Evolutionary conservation across 2,888 invertebrate species (phyloP).

Genomic region (Aradus depressus): DNA sequence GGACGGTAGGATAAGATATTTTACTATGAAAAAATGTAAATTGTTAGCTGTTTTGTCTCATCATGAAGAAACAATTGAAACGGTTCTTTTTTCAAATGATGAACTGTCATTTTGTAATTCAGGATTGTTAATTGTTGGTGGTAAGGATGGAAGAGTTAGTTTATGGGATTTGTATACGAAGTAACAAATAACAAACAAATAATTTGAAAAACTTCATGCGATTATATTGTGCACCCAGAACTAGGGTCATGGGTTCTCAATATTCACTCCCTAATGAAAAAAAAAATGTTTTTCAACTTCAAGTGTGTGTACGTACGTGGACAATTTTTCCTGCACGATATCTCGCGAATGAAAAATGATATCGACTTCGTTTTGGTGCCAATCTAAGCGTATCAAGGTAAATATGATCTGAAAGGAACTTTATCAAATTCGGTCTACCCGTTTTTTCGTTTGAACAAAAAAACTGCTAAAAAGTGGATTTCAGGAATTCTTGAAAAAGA

Average conservation of each 20-base stretch:
- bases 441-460: no score
- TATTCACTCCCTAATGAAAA: not conserved
- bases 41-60: constrained; percentile 61
- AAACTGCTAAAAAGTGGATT: no score
- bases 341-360: no score
- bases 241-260: not conserved
- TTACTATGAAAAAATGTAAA: constrained; percentile 64
- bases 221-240: not conserved
- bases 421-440: no score
- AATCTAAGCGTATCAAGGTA: no score
- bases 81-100: constrained; percentile 55
- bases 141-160: constrained; percentile 62
- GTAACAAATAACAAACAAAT: not conserved
- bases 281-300: not conserved
- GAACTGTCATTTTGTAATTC: constrained; percentile 56
- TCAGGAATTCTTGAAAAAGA: no score
- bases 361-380: no score
- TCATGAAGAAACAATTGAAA: constrained; percentile 58
- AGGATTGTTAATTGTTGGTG: constrained; percentile 64
- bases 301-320: no score
- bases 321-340: no score
- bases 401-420: no score
- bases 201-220: not conserved
- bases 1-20: constrained; percentile 64
- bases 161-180: constrained; percentile 60